Percentiles rank a stretch among this genome's conserved stretches.
Evolutionary conservation across 2,797 vertebrate genomes (phyloP).

Genomic region (Microctenopoma steveboyesi): DNA sequence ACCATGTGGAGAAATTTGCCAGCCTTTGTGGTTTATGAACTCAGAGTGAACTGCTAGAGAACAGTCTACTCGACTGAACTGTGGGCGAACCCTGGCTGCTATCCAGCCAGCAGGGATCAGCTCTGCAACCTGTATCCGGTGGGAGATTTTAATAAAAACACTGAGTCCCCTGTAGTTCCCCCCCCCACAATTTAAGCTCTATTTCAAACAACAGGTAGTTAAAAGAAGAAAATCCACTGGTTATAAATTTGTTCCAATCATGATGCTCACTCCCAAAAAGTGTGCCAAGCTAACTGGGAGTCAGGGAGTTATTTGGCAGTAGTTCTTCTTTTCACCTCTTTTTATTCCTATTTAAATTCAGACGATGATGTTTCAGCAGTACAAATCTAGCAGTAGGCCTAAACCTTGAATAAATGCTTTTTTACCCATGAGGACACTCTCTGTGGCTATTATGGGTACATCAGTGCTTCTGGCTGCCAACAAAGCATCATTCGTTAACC

Average conservation of each 20-base stretch:
- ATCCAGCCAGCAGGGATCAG: constrained; percentile 57
- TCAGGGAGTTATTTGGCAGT: constrained; percentile 26
- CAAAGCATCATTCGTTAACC: constrained; percentile 12
- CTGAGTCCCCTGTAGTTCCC: constrained; percentile 23
- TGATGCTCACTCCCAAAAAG: constrained; percentile 9
- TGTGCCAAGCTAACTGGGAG: constrained; percentile 23
- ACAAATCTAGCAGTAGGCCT: constrained; percentile 17
- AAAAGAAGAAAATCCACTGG: constrained; percentile 29
- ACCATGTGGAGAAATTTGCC: constrained; percentile 72
- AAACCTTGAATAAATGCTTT: constrained; percentile 12
- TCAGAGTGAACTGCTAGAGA: constrained; percentile 54
- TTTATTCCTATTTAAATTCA: constrained; percentile 29
- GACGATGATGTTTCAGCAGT: background rate
- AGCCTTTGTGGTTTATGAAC: constrained; percentile 66
- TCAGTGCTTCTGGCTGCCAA: constrained; percentile 12
- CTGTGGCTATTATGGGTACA: constrained; percentile 21
- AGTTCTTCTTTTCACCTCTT: constrained; percentile 23
- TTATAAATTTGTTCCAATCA: constrained; percentile 21
- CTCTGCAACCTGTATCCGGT: constrained; percentile 41
- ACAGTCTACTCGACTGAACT: constrained; percentile 73
- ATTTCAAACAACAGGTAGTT: constrained; percentile 30
- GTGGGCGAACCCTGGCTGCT: constrained; percentile 64
- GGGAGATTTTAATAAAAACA: constrained; percentile 57
- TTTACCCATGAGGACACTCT: constrained; percentile 14
- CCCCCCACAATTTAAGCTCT: constrained; percentile 10